phyloP scores from a whole-genome alignment of 23 tunicate species.

The Styela clava region DNA sequence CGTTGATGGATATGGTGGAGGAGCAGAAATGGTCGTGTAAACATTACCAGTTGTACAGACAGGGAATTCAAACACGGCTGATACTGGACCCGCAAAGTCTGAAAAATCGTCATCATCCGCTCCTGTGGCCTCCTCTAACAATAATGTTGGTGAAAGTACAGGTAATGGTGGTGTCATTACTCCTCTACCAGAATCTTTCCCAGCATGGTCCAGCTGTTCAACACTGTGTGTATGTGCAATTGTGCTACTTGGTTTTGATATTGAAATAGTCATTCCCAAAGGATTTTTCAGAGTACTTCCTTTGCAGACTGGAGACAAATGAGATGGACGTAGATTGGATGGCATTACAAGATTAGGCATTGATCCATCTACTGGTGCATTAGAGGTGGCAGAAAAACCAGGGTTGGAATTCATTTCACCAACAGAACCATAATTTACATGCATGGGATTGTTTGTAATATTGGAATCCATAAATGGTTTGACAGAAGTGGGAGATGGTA shows the following conservation, averaged over 20 bases:
- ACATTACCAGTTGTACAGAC: neutral
- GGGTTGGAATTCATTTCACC: neutral
- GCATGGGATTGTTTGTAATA: neutral
- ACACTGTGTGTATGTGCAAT: neutral
- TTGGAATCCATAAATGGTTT: neutral
- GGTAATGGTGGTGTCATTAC: constrained; percentile 31
- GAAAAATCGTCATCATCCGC: constrained; percentile 7
- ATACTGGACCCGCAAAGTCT: neutral
- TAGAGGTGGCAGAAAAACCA: neutral
- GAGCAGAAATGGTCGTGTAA: neutral
- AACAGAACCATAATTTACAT: too few species aligned
- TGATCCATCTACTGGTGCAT: neutral
- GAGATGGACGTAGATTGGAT: neutral
- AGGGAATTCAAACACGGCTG: constrained; percentile 6
- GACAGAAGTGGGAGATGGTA: neutral
- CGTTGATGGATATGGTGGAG: neutral
- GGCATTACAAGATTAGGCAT: neutral
- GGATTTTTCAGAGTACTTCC: neutral
- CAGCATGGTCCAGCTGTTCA: neutral
- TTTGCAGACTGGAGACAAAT: neutral
- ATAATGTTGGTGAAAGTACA: constrained; percentile 17
- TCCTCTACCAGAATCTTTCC: neutral
- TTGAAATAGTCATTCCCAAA: neutral
- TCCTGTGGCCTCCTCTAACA: neutral
- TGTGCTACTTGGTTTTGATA: neutral